A percentile compares a stretch with the other conserved stretches of the same genome.
Conservation (phyloP, 1,140 invertebrate species). For the Drosophila pallidifrons region DNA sequence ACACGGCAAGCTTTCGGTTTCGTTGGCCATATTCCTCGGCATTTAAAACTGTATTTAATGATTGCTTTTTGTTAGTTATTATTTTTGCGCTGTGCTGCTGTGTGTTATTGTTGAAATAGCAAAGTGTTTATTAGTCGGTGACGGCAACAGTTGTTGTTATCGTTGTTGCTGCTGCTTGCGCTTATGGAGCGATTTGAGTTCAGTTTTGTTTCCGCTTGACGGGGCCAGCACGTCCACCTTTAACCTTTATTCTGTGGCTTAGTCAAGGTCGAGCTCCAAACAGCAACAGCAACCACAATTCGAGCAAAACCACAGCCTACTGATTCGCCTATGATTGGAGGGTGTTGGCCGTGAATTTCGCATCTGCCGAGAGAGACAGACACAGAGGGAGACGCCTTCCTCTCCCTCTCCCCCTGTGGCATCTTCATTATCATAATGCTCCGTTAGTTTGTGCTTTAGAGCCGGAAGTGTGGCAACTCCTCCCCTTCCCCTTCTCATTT, state of each 20-base stretch:
- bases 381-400: neutral
- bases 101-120: conserved; percentile 11
- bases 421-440: neutral
- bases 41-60: conserved; percentile 25
- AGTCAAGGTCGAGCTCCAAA: conserved; percentile 20
- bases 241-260: conserved; percentile 34
- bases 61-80: conserved; percentile 16
- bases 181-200: neutral
- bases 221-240: conserved; percentile 23
- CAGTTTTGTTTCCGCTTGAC: conserved; percentile 29
- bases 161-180: neutral
- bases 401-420: too few species aligned
- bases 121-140: conserved; percentile 25
- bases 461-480: conserved; percentile 25
- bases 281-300: neutral
- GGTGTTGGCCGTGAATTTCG: conserved; percentile 10
- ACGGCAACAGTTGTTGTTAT: neutral
- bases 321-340: neutral
- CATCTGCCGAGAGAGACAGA: neutral
- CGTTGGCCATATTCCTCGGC: conserved; percentile 8
- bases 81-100: neutral
- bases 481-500: too few species aligned
- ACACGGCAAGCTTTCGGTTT: neutral
- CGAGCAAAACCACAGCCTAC: conserved; percentile 11
- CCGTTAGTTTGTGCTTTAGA: conserved; percentile 4